Conservation (phyloP, 1,140 invertebrate genomes). For the Anastatus disparis region DNA sequence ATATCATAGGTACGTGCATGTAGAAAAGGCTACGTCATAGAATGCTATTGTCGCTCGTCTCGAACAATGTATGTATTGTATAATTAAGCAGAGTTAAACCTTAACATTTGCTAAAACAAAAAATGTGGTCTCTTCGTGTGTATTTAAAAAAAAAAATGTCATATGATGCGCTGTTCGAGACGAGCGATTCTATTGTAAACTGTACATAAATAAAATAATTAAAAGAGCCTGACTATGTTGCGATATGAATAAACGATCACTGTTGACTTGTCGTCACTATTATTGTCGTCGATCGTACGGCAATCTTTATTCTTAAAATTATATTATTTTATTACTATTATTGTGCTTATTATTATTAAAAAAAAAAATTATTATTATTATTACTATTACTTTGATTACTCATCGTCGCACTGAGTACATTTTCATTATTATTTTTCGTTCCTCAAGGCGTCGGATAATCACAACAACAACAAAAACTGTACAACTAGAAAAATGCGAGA, state of each 20-base stretch:
- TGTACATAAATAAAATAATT: slow-evolving; percentile 24
- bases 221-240: slow-evolving; percentile 1
- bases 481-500: neutral
- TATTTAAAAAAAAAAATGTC: too few species aligned
- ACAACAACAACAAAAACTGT: neutral
- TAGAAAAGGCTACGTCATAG: neutral
- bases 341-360: neutral
- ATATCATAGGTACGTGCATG: slow-evolving; percentile 14
- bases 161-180: too few species aligned
- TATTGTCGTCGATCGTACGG: neutral
- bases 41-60: neutral
- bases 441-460: slow-evolving; percentile 12
- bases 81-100: neutral
- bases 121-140: too few species aligned
- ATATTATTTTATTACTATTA: neutral
- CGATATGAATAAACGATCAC: slow-evolving; percentile 13
- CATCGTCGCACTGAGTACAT: neutral
- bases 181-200: slow-evolving; percentile 14
- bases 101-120: too few species aligned
- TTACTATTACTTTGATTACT: neutral
- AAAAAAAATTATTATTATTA: neutral
- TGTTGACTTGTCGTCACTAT: slow-evolving; percentile 22
- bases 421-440: neutral
- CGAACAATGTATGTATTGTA: neutral
- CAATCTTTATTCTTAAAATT: neutral